A percentile compares a stretch with the other conserved stretches of the same genome.
Conservation (phyloP, 2,888 invertebrate genomes). For the Argyresthia goedartella region DNA sequence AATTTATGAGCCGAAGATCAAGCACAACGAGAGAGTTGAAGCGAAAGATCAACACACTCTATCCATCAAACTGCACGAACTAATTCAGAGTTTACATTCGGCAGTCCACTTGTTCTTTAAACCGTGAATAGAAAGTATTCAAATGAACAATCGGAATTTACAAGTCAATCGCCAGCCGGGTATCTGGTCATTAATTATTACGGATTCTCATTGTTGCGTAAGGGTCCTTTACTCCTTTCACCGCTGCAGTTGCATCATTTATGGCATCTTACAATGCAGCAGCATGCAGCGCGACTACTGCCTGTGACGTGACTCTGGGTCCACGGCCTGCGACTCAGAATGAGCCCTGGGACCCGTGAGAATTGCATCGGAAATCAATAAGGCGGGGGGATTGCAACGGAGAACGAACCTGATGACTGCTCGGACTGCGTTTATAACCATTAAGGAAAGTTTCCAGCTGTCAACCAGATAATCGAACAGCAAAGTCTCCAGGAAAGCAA, state of each 20-base stretch:
- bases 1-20: not conserved
- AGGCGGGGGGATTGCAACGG: too few species aligned
- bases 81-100: not conserved
- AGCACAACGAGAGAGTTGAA: not conserved
- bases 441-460: too few species aligned
- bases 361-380: conserved; percentile 23
- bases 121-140: conserved; percentile 1
- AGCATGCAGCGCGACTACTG: not conserved
- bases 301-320: conserved; percentile 8
- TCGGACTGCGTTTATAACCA: too few species aligned
- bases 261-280: not conserved
- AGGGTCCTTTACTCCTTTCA: conserved; percentile 5
- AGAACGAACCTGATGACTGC: too few species aligned
- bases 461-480: not conserved
- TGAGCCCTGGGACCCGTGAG: conserved; percentile 29
- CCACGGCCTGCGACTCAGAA: not conserved
- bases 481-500: not conserved
- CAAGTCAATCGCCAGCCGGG: conserved; percentile 1
- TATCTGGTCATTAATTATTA: conserved; percentile 2
- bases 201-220: not conserved
- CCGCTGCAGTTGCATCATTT: conserved; percentile 4
- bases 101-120: not conserved
- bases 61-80: not conserved
- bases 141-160: conserved; percentile 1
- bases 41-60: not conserved